A percentile compares a stretch with the other conserved stretches of the same genome.
phyloP scores from a whole-genome alignment of 2,113 vertebrate genomes.

The Mormoops blainvillei region DNA sequence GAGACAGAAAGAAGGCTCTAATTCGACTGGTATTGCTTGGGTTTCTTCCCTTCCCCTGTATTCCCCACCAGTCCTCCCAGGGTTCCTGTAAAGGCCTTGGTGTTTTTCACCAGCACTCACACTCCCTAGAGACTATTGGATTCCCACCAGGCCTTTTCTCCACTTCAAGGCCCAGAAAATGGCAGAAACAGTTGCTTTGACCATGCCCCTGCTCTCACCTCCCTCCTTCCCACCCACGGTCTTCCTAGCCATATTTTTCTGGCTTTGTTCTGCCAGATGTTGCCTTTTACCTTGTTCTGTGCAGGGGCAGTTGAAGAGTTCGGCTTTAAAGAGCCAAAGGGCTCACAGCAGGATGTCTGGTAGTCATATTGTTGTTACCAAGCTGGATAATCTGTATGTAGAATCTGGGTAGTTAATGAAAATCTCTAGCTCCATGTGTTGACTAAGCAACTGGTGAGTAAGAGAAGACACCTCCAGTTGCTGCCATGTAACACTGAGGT shows the following conservation, averaged over 20 bases:
- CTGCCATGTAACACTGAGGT: not conserved
- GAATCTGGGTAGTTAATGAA: not conserved
- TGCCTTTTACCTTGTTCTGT: not conserved
- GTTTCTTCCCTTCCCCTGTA: not conserved
- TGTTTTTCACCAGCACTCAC: not conserved
- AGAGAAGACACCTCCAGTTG: not conserved
- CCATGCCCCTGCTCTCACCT: not conserved
- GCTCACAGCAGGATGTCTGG: not conserved
- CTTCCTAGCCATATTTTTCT: not conserved
- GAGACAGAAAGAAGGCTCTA: not conserved
- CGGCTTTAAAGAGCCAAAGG: not conserved
- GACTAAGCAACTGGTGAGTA: not conserved
- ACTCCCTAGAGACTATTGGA: not conserved
- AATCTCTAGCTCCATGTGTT: not conserved
- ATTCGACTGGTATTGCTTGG: not conserved
- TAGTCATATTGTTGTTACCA: not conserved
- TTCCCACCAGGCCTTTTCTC: not conserved
- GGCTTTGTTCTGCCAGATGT: conserved; percentile 26
- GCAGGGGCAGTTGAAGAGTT: not conserved
- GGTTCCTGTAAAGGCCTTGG: not conserved
- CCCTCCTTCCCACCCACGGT: not conserved
- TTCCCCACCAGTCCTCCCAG: not conserved
- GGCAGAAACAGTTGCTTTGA: conserved; percentile 17
- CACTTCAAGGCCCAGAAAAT: not conserved
- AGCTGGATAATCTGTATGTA: not conserved